Evolutionary conservation across 2,113 vertebrate genomes (phyloP).

Genomic region (Vombatus ursinus): DNA sequence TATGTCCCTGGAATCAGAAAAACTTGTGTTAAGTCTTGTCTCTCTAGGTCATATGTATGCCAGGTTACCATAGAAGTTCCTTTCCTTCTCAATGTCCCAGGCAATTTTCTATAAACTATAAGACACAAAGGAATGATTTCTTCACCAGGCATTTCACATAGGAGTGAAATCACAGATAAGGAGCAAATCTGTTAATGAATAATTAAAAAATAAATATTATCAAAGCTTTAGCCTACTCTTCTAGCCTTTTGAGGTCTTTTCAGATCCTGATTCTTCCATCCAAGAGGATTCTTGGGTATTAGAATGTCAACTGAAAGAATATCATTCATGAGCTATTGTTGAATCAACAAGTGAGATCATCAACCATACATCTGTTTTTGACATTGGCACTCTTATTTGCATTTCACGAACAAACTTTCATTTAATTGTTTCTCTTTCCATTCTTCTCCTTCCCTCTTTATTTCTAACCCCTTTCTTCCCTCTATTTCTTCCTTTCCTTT

Average conservation of each 20-base stretch:
- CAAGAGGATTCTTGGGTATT: neutral
- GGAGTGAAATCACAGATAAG: neutral
- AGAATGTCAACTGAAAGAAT: neutral
- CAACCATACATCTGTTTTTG: neutral
- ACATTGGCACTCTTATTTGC: neutral
- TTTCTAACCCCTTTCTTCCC: neutral
- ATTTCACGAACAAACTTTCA: neutral
- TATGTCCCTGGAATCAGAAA: neutral
- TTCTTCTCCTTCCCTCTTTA: neutral
- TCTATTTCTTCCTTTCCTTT: neutral
- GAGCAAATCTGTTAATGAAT: neutral
- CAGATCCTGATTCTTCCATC: neutral
- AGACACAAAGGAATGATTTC: neutral
- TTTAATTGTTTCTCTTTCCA: neutral
- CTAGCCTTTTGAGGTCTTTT: neutral
- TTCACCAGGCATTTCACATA: neutral
- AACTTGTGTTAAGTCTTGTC: neutral
- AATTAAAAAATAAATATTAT: neutral
- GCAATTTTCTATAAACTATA: neutral
- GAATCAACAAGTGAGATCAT: neutral
- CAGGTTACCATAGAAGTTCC: neutral
- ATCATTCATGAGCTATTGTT: neutral
- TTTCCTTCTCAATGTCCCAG: neutral
- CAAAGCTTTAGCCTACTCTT: neutral
- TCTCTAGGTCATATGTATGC: neutral